A percentile compares a stretch with the other conserved stretches of the same genome.
Conservation (phyloP, 2,888 invertebrate genomes). For the Neoitamus cyanurus region DNA sequence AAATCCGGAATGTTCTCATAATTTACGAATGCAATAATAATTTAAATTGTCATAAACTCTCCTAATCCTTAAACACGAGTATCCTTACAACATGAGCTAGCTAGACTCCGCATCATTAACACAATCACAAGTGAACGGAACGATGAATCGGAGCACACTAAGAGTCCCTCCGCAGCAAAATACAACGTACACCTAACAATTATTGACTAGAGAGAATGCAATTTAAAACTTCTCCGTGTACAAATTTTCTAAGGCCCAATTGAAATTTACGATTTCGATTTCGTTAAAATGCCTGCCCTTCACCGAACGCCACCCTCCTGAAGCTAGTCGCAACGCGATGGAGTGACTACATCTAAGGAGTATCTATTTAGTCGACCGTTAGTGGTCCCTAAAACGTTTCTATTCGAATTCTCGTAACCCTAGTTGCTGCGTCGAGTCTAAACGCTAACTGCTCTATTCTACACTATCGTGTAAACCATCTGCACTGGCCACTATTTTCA, state of each 20-base stretch:
- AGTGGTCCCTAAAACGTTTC: background rate
- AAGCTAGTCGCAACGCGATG: background rate
- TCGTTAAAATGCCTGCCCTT: conserved; percentile 16
- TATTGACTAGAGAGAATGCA: conserved; percentile 40
- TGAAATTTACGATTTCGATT: background rate
- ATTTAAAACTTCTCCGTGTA: conserved; percentile 23
- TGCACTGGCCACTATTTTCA: background rate
- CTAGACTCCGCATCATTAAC: background rate
- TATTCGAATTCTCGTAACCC: background rate
- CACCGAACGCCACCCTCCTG: background rate
- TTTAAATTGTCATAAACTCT: conserved; percentile 11
- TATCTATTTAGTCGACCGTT: background rate
- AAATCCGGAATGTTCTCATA: conserved; percentile 12
- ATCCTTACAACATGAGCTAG: background rate
- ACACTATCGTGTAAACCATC: background rate
- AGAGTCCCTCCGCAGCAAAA: background rate
- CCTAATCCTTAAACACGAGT: background rate
- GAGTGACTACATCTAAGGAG: conserved; percentile 13
- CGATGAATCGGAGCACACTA: background rate
- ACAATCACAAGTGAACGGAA: conserved; percentile 2
- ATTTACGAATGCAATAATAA: conserved; percentile 4
- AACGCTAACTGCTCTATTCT: background rate
- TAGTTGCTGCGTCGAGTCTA: background rate
- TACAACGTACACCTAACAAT: conserved; percentile 14
- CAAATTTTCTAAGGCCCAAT: conserved; percentile 39